phyloP scores from a whole-genome alignment of 2,888 invertebrate species.

The Diadegma fenestrale region DNA sequence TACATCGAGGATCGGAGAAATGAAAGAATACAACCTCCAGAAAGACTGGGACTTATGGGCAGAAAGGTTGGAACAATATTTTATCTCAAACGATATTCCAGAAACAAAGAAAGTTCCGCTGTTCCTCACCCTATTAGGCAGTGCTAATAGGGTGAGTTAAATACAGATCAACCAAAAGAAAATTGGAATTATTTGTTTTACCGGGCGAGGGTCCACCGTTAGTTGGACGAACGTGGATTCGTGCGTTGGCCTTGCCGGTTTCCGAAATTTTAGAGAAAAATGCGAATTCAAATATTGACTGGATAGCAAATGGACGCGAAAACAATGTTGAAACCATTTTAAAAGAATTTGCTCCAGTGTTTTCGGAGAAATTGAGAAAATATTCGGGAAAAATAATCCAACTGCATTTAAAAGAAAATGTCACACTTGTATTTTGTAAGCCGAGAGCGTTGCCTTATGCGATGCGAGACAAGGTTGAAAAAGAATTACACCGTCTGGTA shows the following conservation, averaged over 20 bases:
- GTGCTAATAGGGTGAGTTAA: not conserved
- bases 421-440: not conserved
- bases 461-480: slow-evolving; percentile 42
- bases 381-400: slow-evolving; percentile 17
- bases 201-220: not conserved
- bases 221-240: not conserved
- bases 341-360: slow-evolving; percentile 42
- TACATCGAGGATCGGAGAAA: not conserved
- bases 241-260: not conserved
- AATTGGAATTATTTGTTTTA: slow-evolving; percentile 1
- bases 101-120: not conserved
- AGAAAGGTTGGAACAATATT: slow-evolving; percentile 55
- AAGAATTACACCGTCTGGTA: slow-evolving; percentile 8
- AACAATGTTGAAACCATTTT: slow-evolving; percentile 1
- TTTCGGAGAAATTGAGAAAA: slow-evolving; percentile 24
- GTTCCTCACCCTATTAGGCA: slow-evolving; percentile 12
- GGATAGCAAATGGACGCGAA: not conserved
- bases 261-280: slow-evolving; percentile 1
- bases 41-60: slow-evolving; percentile 47
- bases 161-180: not conserved
- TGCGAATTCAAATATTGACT: not conserved
- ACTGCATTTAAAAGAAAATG: not conserved
- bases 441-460: slow-evolving; percentile 65
- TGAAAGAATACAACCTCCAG: slow-evolving; percentile 33
- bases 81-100: slow-evolving; percentile 13